Evolutionary conservation across 2,888 invertebrate genomes (phyloP).

Genomic region (Aphelenchoides bicaudatus): DNA sequence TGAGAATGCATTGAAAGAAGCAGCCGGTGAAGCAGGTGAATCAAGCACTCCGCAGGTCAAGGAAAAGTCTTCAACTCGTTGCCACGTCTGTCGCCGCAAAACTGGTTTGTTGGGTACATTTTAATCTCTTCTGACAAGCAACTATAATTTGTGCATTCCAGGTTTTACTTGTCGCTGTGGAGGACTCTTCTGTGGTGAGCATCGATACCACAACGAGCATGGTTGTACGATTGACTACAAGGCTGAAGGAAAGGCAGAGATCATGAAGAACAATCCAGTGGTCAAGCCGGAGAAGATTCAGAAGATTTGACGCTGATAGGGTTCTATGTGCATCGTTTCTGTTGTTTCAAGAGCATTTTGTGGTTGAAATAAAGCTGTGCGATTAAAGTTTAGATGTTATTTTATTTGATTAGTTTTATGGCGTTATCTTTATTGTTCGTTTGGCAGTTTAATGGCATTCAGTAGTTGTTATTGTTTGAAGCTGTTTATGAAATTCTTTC

Average conservation of each 20-base stretch:
- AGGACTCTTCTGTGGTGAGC: slow-evolving; percentile 92
- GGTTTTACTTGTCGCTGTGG: slow-evolving; percentile 99
- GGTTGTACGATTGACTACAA: slow-evolving; percentile 97
- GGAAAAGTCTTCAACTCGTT: slow-evolving; percentile 98
- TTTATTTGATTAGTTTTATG: no score
- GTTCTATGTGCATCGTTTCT: no score
- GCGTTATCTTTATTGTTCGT: no score
- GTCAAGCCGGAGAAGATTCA: slow-evolving; percentile 98
- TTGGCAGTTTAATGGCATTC: no score
- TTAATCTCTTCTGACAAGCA: not conserved
- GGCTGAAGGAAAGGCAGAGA: slow-evolving; percentile 69
- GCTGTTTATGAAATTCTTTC: no score
- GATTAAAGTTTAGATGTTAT: no score
- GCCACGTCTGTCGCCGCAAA: slow-evolving; percentile 97
- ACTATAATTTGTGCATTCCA: no score
- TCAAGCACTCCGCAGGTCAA: slow-evolving; percentile 62
- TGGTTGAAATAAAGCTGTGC: no score
- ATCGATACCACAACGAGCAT: slow-evolving; percentile 99
- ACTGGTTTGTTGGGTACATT: slow-evolving; percentile 92
- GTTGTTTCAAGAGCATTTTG: no score
- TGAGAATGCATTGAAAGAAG: not conserved
- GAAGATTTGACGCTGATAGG: slow-evolving; percentile 58
- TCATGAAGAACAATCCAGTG: slow-evolving; percentile 97
- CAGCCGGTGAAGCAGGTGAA: slow-evolving; percentile 16
- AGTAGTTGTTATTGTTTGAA: no score